A percentile compares a stretch with the other conserved stretches of the same genome.
phyloP scores from a whole-genome alignment of 1,140 invertebrate species.

The Nymphalis io region DNA sequence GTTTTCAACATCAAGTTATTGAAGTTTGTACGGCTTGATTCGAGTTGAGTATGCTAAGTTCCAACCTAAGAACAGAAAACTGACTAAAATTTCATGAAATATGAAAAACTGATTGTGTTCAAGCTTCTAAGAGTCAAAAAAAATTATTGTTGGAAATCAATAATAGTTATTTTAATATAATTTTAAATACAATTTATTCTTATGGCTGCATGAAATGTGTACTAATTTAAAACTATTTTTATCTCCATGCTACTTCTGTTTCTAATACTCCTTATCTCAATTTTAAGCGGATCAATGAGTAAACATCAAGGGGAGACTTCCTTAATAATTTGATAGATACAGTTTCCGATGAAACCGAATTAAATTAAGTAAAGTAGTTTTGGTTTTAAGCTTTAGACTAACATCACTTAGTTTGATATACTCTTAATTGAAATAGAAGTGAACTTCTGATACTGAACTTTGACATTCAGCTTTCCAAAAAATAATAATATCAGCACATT shows the following conservation, averaged over 20 bases:
- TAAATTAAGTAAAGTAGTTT: neutral
- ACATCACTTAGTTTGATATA: too few species aligned
- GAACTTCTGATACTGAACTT: too few species aligned
- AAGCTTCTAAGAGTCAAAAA: neutral
- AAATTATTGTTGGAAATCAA: too few species aligned
- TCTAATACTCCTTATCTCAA: neutral
- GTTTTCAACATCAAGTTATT: conserved; percentile 3
- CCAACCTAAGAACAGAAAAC: neutral
- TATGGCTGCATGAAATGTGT: too few species aligned
- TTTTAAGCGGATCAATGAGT: conserved; percentile 12
- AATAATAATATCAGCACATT: too few species aligned
- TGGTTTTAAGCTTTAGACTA: neutral
- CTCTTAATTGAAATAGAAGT: too few species aligned
- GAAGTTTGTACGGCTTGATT: conserved; percentile 7
- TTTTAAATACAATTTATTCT: too few species aligned
- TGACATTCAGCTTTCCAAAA: too few species aligned
- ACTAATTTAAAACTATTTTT: too few species aligned
- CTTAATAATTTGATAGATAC: conserved; percentile 14
- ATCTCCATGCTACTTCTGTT: neutral
- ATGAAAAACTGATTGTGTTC: neutral
- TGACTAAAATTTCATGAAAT: neutral
- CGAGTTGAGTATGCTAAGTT: neutral
- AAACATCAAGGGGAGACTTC: neutral
- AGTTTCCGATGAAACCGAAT: neutral
- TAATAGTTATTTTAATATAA: too few species aligned